Evolutionary conservation across 2,797 vertebrate species (phyloP).

Genomic region (Sebastes baramenuke): DNA sequence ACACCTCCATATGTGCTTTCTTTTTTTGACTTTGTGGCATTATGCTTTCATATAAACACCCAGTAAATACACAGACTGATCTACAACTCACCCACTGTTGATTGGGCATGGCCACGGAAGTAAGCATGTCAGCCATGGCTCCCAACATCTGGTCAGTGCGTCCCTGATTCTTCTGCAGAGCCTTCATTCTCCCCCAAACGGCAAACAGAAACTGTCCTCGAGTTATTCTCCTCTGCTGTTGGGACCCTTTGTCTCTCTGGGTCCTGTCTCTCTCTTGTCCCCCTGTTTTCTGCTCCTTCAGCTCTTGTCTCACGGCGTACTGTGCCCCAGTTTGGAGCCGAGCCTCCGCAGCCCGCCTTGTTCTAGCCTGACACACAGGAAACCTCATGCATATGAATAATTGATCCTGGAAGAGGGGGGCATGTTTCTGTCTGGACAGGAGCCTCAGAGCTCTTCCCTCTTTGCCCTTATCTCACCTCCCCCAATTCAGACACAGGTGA

Average conservation of each 20-base stretch:
- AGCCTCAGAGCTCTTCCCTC: slow-evolving; percentile 28
- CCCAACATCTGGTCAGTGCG: slow-evolving; percentile 93
- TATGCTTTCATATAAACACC: slow-evolving; percentile 10
- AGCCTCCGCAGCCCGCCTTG: slow-evolving; percentile 44
- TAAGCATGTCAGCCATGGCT: slow-evolving; percentile 91
- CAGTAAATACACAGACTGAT: slow-evolving; percentile 39
- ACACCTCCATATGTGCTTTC: slow-evolving; percentile 11
- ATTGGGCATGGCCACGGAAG: slow-evolving; percentile 88
- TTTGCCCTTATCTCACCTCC: not conserved
- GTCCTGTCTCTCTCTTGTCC: slow-evolving; percentile 23
- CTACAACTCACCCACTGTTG: slow-evolving; percentile 88
- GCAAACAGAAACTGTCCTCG: slow-evolving; percentile 6
- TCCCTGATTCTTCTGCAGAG: slow-evolving; percentile 85
- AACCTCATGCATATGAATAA: slow-evolving; percentile 68
- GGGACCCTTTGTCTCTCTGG: slow-evolving; percentile 2
- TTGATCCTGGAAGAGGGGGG: slow-evolving; percentile 54
- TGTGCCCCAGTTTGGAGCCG: slow-evolving; percentile 54
- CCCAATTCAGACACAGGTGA: slow-evolving; percentile 43
- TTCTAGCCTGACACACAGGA: slow-evolving; percentile 59
- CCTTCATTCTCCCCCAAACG: slow-evolving; percentile 77
- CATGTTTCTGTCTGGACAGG: slow-evolving; percentile 30
- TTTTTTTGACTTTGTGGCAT: not conserved
- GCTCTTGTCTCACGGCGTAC: slow-evolving; percentile 25
- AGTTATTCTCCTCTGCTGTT: slow-evolving; percentile 12
- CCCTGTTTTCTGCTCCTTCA: slow-evolving; percentile 9